Percentiles rank a stretch among this genome's conserved stretches.
Conservation (phyloP, 2,888 invertebrate genomes). For the Phragmatobia fuliginosa region DNA sequence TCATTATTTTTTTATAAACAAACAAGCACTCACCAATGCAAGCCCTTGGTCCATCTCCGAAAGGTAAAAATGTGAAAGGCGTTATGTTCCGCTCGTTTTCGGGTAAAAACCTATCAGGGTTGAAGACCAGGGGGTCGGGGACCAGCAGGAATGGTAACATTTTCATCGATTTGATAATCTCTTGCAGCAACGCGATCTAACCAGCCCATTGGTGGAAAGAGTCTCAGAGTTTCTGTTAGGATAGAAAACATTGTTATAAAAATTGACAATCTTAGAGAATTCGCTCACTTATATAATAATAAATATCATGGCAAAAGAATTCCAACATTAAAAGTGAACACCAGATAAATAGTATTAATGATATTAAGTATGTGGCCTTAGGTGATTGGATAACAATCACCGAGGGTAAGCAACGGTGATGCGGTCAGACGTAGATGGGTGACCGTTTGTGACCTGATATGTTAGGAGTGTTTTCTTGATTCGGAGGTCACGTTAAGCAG, state of each 20-base stretch:
- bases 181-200: slow-evolving; percentile 56
- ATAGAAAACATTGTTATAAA: neutral
- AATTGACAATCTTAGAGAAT: neutral
- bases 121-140: slow-evolving; percentile 82
- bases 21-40: slow-evolving; percentile 83
- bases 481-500: too few relatives aligned
- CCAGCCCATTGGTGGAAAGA: slow-evolving; percentile 66
- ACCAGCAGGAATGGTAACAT: slow-evolving; percentile 62
- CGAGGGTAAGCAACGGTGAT: too few relatives aligned
- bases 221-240: slow-evolving; percentile 4
- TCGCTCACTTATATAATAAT: neutral
- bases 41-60: slow-evolving; percentile 86
- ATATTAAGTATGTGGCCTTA: too few relatives aligned
- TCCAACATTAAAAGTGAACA: neutral
- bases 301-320: neutral
- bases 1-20: neutral
- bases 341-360: neutral
- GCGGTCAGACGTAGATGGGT: too few relatives aligned
- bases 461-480: too few relatives aligned
- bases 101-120: slow-evolving; percentile 85
- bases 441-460: too few relatives aligned
- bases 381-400: too few relatives aligned
- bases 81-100: slow-evolving; percentile 79
- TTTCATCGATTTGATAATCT: slow-evolving; percentile 63
- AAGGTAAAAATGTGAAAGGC: slow-evolving; percentile 77